Evolutionary conservation across 2,797 vertebrate genomes (phyloP).

Genomic region (Urocyon cinereoargenteus): DNA sequence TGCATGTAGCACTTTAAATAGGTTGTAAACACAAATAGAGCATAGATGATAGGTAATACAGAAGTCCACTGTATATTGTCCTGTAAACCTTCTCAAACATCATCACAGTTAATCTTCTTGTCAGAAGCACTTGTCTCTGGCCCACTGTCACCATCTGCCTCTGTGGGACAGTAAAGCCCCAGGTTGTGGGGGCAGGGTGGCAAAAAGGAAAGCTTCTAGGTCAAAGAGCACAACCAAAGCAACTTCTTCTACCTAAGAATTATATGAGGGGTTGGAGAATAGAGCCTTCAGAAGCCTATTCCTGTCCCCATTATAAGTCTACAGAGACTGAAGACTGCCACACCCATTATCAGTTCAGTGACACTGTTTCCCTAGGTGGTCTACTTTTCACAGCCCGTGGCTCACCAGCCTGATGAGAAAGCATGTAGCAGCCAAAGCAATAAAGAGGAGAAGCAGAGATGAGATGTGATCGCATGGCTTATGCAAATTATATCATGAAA

Average conservation of each 20-base stretch:
- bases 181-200: too few relatives aligned
- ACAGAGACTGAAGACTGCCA: neutral
- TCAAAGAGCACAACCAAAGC: neutral
- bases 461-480: fast-evolving
- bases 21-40: neutral
- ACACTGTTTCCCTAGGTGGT: neutral
- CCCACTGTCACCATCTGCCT: neutral
- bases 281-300: too few relatives aligned
- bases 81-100: neutral
- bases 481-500: neutral
- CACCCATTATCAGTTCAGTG: fast-evolving
- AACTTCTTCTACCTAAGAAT: neutral
- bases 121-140: neutral
- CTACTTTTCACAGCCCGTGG: neutral
- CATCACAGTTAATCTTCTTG: neutral
- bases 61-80: neutral
- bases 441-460: neutral
- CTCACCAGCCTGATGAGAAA: neutral
- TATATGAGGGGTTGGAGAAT: neutral
- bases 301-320: neutral
- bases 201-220: neutral
- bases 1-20: neutral
- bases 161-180: neutral
- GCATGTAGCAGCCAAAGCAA: neutral
- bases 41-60: neutral